Percentiles rank a stretch among this genome's conserved stretches.
Conservation (phyloP, 2,888 invertebrate species). For the Oxytorus armatus region DNA sequence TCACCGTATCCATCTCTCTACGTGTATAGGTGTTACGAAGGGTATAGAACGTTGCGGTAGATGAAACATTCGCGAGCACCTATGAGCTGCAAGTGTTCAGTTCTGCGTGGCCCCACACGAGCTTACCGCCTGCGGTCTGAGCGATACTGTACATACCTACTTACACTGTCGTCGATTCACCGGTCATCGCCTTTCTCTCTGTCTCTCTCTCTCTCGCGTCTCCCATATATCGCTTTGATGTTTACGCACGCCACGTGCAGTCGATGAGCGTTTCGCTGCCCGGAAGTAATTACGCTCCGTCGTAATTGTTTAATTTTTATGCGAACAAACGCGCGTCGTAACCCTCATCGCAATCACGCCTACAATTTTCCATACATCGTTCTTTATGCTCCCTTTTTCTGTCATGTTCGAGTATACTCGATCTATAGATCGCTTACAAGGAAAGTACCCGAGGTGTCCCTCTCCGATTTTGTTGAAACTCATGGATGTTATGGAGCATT, state of each 20-base stretch:
- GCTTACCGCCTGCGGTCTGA: conserved; percentile 20
- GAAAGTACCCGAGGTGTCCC: no score
- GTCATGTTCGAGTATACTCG: conserved; percentile 3
- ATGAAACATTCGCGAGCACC: conserved; percentile 34
- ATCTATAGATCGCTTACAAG: no score
- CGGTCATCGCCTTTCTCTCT: conserved; percentile 57
- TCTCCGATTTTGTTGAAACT: no score
- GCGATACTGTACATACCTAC: conserved; percentile 30
- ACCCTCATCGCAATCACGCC: conserved; percentile 27
- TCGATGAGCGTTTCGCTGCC: conserved; percentile 47
- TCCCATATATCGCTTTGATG: conserved; percentile 19
- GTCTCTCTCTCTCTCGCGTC: conserved; percentile 22
- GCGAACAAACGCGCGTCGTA: conserved; percentile 1
- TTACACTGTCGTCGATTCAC: conserved; percentile 42
- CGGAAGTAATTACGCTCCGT: conserved; percentile 52
- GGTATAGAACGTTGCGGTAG: conserved; percentile 11
- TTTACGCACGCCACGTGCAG: conserved; percentile 34
- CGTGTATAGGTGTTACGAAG: no score
- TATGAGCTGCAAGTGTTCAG: conserved; percentile 30
- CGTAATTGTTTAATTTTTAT: conserved; percentile 37
- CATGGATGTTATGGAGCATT: no score
- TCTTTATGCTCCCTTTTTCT: conserved; percentile 6
- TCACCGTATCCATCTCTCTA: neutral
- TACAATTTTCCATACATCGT: conserved; percentile 31
- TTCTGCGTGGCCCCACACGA: conserved; percentile 8